Percentiles rank a stretch among this genome's conserved stretches.
Conservation (phyloP, 2,888 invertebrate genomes). For the Palloptera scutellata region DNA sequence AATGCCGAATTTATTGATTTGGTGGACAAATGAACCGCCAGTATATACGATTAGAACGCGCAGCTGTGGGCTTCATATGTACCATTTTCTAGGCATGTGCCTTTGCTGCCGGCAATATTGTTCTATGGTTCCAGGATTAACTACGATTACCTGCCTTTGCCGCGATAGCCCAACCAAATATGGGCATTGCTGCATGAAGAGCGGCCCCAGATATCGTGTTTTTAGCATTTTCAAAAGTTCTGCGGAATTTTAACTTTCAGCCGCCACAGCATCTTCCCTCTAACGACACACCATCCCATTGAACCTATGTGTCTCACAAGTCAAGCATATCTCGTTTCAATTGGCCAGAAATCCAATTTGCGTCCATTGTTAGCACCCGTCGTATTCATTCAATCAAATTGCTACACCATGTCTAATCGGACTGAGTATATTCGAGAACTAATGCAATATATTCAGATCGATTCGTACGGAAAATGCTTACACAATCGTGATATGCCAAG, state of each 20-base stretch:
- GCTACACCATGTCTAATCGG: constrained; percentile 79
- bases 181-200: constrained; percentile 89
- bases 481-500: constrained; percentile 77
- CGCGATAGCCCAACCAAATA: constrained; percentile 67
- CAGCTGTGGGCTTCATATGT: too few relatives aligned
- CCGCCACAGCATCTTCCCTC: constrained; percentile 76
- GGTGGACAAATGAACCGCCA: too few relatives aligned
- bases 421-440: constrained; percentile 77
- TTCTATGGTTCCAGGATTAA: constrained; percentile 81
- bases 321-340: constrained; percentile 67
- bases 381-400: constrained; percentile 82
- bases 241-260: constrained; percentile 81
- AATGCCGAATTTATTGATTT: too few relatives aligned
- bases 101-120: constrained; percentile 66
- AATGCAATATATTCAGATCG: constrained; percentile 75
- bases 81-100: too few relatives aligned
- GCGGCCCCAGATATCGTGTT: constrained; percentile 84
- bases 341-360: constrained; percentile 66
- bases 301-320: constrained; percentile 68
- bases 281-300: constrained; percentile 76
- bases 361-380: constrained; percentile 71
- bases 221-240: constrained; percentile 70
- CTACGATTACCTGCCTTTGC: constrained; percentile 73
- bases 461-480: constrained; percentile 82
- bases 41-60: too few relatives aligned